Conservation (phyloP, 2,113 vertebrate genomes). For the Hydrolagus affinis region DNA sequence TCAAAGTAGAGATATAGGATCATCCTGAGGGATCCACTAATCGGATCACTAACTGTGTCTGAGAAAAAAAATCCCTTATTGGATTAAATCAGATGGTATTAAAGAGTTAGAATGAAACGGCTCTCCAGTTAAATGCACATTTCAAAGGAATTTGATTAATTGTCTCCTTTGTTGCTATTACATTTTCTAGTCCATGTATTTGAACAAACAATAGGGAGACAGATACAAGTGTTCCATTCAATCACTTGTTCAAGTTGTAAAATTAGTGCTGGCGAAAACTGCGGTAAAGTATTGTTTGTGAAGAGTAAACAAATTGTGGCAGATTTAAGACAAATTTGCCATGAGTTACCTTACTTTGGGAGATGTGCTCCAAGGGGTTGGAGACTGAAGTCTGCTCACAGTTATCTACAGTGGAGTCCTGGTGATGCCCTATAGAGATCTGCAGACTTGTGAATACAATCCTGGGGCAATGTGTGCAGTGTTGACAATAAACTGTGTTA, state of each 20-base stretch:
- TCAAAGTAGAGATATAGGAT: slow-evolving; percentile 16
- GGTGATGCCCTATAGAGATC: slow-evolving; percentile 18
- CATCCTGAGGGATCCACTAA: slow-evolving; percentile 25
- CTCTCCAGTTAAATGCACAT: neutral
- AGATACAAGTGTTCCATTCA: neutral
- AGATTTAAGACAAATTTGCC: slow-evolving; percentile 3
- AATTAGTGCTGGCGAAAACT: neutral
- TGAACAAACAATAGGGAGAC: neutral
- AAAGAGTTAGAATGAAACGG: slow-evolving; percentile 16
- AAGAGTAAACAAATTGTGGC: neutral
- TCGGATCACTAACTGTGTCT: slow-evolving; percentile 25
- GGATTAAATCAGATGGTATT: slow-evolving; percentile 27
- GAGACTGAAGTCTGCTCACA: neutral
- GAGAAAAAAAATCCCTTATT: slow-evolving; percentile 20
- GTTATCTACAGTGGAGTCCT: neutral
- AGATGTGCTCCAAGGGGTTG: slow-evolving; percentile 6
- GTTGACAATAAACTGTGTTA: slow-evolving; percentile 22
- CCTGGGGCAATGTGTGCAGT: slow-evolving; percentile 15
- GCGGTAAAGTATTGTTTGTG: neutral
- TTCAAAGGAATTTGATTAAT: slow-evolving; percentile 13
- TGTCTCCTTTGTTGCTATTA: slow-evolving; percentile 4
- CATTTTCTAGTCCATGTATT: neutral
- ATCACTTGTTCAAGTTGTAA: neutral
- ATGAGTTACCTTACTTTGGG: neutral
- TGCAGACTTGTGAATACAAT: slow-evolving; percentile 14